A percentile compares a stretch with the other conserved stretches of the same genome.
These are phyloP conservation scores for Porites cylindrica DNA, from an alignment of 92 coral and sea anemone genomes.

Conservation along the genomic window DNA sequence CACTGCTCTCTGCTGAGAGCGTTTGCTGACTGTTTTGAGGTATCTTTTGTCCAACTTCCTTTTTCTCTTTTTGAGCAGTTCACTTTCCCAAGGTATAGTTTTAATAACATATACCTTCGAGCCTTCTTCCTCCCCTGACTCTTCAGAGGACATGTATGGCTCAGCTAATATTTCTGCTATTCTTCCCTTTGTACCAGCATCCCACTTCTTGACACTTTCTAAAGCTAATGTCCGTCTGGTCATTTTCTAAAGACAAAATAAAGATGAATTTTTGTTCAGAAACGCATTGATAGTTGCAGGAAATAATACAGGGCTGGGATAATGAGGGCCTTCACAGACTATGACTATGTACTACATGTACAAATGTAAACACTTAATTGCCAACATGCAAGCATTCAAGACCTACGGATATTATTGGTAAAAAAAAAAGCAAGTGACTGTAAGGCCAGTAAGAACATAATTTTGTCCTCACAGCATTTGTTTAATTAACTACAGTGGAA, in stretches of 20 bases:
- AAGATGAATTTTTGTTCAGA: not conserved
- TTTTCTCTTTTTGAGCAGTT: not conserved
- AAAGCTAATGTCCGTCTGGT: constrained; percentile 18
- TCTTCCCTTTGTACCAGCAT: too few species aligned
- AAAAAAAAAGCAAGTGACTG: too few species aligned
- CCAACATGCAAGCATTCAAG: too few species aligned
- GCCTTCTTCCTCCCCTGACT: constrained; percentile 24
- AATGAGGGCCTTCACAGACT: not conserved
- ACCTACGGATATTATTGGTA: too few species aligned
- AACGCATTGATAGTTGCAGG: not conserved
- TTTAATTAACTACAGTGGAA: too few species aligned
- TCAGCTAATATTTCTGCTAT: too few species aligned
- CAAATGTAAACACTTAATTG: too few species aligned
- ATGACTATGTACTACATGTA: too few species aligned
- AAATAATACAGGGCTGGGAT: not conserved
- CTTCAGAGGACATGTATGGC: constrained; percentile 45
- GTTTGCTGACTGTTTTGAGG: not conserved
- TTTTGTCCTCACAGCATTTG: too few species aligned
- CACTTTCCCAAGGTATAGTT: constrained; percentile 29
- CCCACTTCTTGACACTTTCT: too few species aligned
- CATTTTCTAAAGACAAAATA: constrained; percentile 16
- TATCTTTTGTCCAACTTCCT: constrained; percentile 21
- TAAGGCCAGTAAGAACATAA: too few species aligned
- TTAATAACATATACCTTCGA: not conserved
- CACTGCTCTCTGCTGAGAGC: not conserved